These are phyloP conservation scores for Erynnis tages DNA, from an alignment of 2,888 invertebrate species.

Conservation along the genomic window DNA sequence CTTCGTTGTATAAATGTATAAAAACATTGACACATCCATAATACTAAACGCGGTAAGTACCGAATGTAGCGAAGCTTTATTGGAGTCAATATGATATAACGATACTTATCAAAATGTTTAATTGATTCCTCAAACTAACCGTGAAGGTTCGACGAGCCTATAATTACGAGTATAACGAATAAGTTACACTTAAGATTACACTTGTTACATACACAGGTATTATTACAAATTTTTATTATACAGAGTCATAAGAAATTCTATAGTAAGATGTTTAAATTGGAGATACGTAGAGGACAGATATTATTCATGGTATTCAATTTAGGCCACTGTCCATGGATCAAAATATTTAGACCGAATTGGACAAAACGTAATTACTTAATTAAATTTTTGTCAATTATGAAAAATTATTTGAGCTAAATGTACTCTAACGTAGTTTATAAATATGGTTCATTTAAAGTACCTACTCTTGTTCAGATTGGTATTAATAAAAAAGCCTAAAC, in stretches of 20 bases:
- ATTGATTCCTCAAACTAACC: constrained; percentile 1
- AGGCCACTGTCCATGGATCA: too few relatives aligned
- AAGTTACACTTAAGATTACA: constrained; percentile 44
- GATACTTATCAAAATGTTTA: constrained; percentile 6
- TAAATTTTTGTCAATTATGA: too few relatives aligned
- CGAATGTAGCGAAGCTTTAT: constrained; percentile 29
- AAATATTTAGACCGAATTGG: too few relatives aligned
- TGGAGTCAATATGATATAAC: constrained; percentile 2
- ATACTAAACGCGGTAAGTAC: constrained; percentile 62
- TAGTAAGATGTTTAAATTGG: neutral
- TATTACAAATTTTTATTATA: constrained; percentile 34
- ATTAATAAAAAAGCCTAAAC: too few relatives aligned
- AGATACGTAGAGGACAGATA: too few relatives aligned
- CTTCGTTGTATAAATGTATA: constrained; percentile 75
- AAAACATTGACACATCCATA: constrained; percentile 64
- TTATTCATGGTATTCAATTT: too few relatives aligned
- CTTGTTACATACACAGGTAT: constrained; percentile 41
- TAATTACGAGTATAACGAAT: constrained; percentile 45
- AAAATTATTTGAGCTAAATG: too few relatives aligned
- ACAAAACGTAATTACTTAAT: too few relatives aligned
- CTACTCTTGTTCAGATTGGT: too few relatives aligned
- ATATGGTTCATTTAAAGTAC: too few relatives aligned
- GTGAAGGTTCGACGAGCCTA: constrained; percentile 18
- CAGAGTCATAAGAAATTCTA: constrained; percentile 18
- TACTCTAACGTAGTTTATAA: too few relatives aligned